Conservation (phyloP, 1,140 invertebrate genomes). For the Drosophila melanica region DNA sequence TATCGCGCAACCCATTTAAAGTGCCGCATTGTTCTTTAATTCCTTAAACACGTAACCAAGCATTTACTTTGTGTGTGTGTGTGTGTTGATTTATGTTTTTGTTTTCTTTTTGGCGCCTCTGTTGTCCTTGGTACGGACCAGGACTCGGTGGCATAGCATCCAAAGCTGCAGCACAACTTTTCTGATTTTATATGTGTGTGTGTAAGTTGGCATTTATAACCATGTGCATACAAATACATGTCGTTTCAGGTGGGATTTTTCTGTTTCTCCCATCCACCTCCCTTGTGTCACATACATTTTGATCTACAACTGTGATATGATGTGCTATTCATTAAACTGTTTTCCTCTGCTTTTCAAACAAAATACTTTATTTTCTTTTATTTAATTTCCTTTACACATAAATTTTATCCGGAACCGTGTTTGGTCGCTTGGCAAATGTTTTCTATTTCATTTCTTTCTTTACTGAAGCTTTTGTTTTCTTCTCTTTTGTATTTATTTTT, state of each 20-base stretch:
- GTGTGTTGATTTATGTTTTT: slow-evolving; percentile 60
- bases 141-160: slow-evolving; percentile 26
- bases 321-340: slow-evolving; percentile 13
- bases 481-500: neutral
- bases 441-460: neutral
- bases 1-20: slow-evolving; percentile 28
- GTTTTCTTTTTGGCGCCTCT: slow-evolving; percentile 40
- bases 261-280: no score
- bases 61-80: slow-evolving; percentile 13
- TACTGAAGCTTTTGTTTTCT: neutral
- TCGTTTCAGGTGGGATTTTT: no score
- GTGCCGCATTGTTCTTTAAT: slow-evolving; percentile 30
- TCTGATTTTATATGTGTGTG: slow-evolving; percentile 24
- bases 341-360: slow-evolving; percentile 4
- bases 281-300: slow-evolving; percentile 4
- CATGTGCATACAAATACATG: slow-evolving; percentile 17
- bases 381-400: slow-evolving; percentile 45
- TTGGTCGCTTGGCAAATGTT: neutral
- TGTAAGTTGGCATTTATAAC: slow-evolving; percentile 30
- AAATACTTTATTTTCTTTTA: slow-evolving; percentile 1
- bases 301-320: slow-evolving; percentile 10
- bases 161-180: slow-evolving; percentile 35
- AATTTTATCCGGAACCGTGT: slow-evolving; percentile 5
- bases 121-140: slow-evolving; percentile 29
- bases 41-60: slow-evolving; percentile 19